Conservation (phyloP, 1,140 invertebrate genomes). For the Mactra quadrangularis region DNA sequence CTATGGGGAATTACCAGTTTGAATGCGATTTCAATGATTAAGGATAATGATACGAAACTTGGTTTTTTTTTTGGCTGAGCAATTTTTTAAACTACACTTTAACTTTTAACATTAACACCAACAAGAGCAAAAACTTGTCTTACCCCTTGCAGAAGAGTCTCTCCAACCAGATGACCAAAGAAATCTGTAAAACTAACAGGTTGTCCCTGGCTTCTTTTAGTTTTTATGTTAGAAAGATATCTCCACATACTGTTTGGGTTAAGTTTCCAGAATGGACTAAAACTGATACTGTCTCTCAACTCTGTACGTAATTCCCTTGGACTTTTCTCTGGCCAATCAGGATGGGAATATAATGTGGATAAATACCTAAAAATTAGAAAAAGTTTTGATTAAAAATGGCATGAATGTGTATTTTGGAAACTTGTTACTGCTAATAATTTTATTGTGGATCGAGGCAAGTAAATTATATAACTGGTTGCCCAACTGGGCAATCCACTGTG, state of each 20-base stretch:
- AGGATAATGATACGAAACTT: no score
- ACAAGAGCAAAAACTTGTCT: no score
- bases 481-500: no score
- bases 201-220: slow-evolving; percentile 83
- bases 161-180: slow-evolving; percentile 84
- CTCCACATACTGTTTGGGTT: slow-evolving; percentile 76
- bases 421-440: background rate
- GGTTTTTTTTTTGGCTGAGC: no score
- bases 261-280: slow-evolving; percentile 80
- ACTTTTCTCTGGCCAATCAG: slow-evolving; percentile 78
- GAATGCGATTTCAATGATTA: no score
- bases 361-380: slow-evolving; percentile 79
- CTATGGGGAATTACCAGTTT: no score
- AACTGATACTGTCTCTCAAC: slow-evolving; percentile 81
- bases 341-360: slow-evolving; percentile 83
- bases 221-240: slow-evolving; percentile 81
- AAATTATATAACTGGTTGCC: no score
- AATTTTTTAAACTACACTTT: no score
- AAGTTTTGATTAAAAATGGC: background rate
- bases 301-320: slow-evolving; percentile 80
- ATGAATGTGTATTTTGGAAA: background rate
- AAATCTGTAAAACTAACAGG: slow-evolving; percentile 85
- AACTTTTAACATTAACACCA: no score
- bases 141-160: slow-evolving; percentile 83
- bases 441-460: no score